These are phyloP conservation scores for Lasiommata megera DNA, from an alignment of 2,888 invertebrate genomes.

Conservation along the genomic window DNA sequence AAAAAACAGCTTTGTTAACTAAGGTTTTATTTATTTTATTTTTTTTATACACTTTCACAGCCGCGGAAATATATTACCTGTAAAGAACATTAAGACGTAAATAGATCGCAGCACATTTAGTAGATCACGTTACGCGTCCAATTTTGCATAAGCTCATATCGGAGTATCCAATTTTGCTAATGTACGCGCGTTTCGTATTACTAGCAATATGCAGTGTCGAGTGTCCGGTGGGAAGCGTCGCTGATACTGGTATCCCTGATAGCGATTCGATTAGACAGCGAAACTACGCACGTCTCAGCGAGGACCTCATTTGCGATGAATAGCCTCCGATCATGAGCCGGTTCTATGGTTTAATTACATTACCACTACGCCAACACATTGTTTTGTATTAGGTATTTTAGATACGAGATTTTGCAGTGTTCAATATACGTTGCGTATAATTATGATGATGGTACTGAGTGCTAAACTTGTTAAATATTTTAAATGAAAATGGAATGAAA, in stretches of 20 bases:
- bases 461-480: neutral
- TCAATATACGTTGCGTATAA: neutral
- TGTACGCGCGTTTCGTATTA: neutral
- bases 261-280: constrained; percentile 53
- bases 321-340: constrained; percentile 48
- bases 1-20: no score
- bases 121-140: neutral
- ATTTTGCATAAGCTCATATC: constrained; percentile 13
- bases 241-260: constrained; percentile 44
- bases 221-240: constrained; percentile 22
- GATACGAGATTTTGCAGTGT: neutral
- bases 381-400: constrained; percentile 34
- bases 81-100: neutral
- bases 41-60: no score
- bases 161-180: constrained; percentile 12
- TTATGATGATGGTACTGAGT: neutral
- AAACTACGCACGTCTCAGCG: constrained; percentile 54
- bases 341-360: constrained; percentile 64
- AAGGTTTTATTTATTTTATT: no score
- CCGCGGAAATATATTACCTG: neutral
- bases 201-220: constrained; percentile 15
- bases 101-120: neutral
- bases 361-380: constrained; percentile 48
- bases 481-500: no score
- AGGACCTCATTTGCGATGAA: constrained; percentile 67